Percentiles rank a stretch among this genome's conserved stretches.
Evolutionary conservation across 2,888 invertebrate genomes (phyloP).

Genomic region (Loripinus fragilis): DNA sequence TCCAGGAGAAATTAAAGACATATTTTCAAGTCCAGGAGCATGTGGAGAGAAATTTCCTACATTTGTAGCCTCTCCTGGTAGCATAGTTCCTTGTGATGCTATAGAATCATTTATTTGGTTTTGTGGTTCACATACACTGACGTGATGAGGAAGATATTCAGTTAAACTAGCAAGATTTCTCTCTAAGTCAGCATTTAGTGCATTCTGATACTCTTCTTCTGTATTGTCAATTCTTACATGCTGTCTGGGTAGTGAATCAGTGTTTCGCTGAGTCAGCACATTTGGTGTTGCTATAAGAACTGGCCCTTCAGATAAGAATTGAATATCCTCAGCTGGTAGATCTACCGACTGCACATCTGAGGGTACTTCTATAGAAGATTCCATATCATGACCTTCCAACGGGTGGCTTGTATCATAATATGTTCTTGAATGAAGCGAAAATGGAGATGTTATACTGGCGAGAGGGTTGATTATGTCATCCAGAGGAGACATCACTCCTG

Average conservation of each 20-base stretch:
- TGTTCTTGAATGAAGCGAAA: slow-evolving; percentile 35
- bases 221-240: slow-evolving; percentile 62
- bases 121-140: slow-evolving; percentile 52
- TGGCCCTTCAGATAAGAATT: slow-evolving; percentile 63
- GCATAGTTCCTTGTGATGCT: neutral
- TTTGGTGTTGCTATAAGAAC: slow-evolving; percentile 59
- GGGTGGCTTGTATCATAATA: slow-evolving; percentile 58
- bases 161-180: slow-evolving; percentile 63
- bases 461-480: slow-evolving; percentile 57
- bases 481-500: slow-evolving; percentile 53
- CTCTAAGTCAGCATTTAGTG: slow-evolving; percentile 71
- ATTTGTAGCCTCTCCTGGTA: neutral
- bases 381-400: slow-evolving; percentile 55
- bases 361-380: slow-evolving; percentile 58
- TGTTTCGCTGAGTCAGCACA: slow-evolving; percentile 53
- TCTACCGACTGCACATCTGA: slow-evolving; percentile 56
- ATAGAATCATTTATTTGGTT: slow-evolving; percentile 10
- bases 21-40: slow-evolving; percentile 43
- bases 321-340: slow-evolving; percentile 60
- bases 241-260: slow-evolving; percentile 35
- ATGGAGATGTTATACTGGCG: slow-evolving; percentile 46
- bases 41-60: neutral
- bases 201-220: slow-evolving; percentile 73
- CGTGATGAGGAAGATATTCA: slow-evolving; percentile 52
- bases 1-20: slow-evolving; percentile 36